These are phyloP conservation scores for Ursus arctos DNA, from an alignment of 2,113 vertebrate genomes.

Conservation along the genomic window DNA sequence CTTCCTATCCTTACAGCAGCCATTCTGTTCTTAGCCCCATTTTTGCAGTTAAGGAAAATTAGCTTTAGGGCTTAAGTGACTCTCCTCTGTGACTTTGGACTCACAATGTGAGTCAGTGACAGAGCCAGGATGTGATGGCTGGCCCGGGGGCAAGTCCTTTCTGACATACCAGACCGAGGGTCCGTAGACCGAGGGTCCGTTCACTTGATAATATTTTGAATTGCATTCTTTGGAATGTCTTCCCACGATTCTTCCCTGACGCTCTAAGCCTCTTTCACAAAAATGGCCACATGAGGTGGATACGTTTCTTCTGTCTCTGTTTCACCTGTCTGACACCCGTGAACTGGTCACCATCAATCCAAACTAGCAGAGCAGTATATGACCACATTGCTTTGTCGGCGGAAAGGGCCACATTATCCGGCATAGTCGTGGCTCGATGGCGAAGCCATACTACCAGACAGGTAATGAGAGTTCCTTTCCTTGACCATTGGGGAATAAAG, in stretches of 20 bases:
- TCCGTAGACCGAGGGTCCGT: not conserved
- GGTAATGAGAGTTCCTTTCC: not conserved
- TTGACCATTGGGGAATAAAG: not conserved
- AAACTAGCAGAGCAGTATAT: not conserved
- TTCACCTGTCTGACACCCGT: not conserved
- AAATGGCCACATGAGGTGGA: not conserved
- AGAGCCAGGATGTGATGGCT: not conserved
- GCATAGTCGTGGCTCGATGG: not conserved
- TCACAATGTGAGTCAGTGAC: not conserved
- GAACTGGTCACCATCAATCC: not conserved
- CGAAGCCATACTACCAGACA: not conserved
- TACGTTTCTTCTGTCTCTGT: not conserved
- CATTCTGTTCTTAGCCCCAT: not conserved
- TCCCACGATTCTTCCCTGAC: not conserved
- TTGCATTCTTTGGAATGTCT: not conserved
- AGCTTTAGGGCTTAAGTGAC: not conserved
- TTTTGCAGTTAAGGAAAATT: not conserved
- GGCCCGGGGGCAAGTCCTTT: not conserved
- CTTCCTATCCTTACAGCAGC: not conserved
- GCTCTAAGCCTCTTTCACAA: not conserved
- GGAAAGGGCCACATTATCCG: not conserved
- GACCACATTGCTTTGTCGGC: not conserved
- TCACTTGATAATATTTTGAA: conserved; percentile 8
- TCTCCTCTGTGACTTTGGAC: not conserved
- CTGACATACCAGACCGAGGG: not conserved